Evolutionary conservation across 2,113 vertebrate species (phyloP).

Genomic region (Circaetus cinerascens): DNA sequence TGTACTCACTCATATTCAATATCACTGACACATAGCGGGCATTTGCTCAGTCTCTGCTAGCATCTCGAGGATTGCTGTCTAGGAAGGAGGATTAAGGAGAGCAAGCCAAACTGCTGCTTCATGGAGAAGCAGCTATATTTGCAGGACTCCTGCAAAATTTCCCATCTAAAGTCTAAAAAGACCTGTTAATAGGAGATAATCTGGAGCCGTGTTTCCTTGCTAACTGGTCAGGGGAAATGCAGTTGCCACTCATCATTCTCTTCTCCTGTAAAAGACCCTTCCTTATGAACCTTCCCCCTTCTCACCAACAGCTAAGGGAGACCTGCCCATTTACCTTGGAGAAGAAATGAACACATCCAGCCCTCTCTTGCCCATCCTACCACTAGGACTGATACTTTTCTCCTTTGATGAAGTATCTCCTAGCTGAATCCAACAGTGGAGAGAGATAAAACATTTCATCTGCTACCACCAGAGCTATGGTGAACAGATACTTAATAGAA

Average conservation of each 20-base stretch:
- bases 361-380: background rate
- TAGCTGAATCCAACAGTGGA: background rate
- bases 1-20: background rate
- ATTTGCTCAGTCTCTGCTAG: background rate
- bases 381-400: background rate
- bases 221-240: background rate
- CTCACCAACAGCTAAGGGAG: background rate
- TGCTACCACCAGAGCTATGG: background rate
- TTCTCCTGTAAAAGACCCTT: background rate
- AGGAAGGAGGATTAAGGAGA: background rate
- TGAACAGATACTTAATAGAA: background rate
- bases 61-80: background rate
- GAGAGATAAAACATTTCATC: background rate
- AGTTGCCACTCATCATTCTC: background rate
- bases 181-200: background rate
- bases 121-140: background rate
- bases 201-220: background rate
- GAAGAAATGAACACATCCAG: background rate
- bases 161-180: background rate
- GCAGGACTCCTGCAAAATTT: background rate
- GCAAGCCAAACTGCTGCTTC: background rate
- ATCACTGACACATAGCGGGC: background rate
- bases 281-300: background rate
- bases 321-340: background rate
- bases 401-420: background rate